Percentiles rank a stretch among this genome's conserved stretches.
phyloP scores from a whole-genome alignment of 2,113 vertebrate genomes.

The Ginglymostoma cirratum region DNA sequence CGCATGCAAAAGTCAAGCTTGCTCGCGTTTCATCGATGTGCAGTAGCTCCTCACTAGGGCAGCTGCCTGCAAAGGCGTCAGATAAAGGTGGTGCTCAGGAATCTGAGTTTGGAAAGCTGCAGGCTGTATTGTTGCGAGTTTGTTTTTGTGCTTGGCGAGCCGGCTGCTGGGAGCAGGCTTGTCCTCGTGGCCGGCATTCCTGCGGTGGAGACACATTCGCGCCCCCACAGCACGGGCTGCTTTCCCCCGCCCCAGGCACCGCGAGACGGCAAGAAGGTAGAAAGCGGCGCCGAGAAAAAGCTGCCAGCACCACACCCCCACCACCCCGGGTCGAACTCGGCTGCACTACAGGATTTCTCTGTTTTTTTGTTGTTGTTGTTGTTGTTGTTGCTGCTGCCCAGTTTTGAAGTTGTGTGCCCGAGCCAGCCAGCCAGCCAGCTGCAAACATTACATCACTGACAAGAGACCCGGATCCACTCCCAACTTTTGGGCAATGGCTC shows the following conservation, averaged over 20 bases:
- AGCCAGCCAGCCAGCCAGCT: slow-evolving; percentile 18
- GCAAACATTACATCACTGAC: slow-evolving; percentile 35
- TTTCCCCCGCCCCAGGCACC: neutral
- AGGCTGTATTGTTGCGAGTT: neutral
- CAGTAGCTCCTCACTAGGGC: neutral
- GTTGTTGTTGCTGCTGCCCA: neutral
- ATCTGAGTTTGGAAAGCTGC: neutral
- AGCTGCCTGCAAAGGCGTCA: neutral
- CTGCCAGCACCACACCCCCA: neutral
- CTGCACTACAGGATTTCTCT: neutral
- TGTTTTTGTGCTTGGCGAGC: neutral
- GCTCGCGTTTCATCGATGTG: too few species aligned
- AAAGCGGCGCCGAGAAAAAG: neutral
- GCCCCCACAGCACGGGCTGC: neutral
- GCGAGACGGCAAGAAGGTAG: neutral
- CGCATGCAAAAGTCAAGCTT: neutral
- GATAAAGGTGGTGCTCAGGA: neutral
- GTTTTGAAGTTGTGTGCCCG: neutral
- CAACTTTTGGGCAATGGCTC: slow-evolving; percentile 11
- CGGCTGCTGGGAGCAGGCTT: neutral
- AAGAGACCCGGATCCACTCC: slow-evolving; percentile 19
- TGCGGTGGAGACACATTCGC: neutral
- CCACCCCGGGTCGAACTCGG: neutral
- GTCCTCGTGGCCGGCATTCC: neutral
- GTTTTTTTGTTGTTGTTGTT: neutral